These are phyloP conservation scores for Myrmecophaga tridactyla DNA, from an alignment of 2,113 vertebrate species.

Conservation along the genomic window DNA sequence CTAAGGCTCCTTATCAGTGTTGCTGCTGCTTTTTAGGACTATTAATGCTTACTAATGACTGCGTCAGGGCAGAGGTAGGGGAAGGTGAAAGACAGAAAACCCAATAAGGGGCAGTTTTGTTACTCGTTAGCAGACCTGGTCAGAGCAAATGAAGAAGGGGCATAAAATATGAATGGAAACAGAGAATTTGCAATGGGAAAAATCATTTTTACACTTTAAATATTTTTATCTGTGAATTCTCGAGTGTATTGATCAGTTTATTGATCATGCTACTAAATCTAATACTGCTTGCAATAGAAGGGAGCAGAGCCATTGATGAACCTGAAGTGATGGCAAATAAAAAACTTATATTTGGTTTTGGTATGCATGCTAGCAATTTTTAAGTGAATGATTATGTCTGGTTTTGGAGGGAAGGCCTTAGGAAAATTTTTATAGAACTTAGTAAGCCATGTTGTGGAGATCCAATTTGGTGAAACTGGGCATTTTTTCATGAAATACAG, in stretches of 20 bases:
- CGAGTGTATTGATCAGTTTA: background rate
- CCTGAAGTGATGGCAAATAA: background rate
- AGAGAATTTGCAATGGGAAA: background rate
- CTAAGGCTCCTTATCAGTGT: background rate
- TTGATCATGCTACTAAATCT: background rate
- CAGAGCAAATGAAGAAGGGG: background rate
- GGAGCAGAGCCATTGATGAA: background rate
- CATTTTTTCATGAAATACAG: background rate
- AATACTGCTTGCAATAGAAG: background rate
- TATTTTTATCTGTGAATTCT: constrained; percentile 29
- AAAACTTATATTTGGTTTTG: background rate
- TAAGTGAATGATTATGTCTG: background rate
- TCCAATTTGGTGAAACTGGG: background rate
- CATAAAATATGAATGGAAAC: background rate
- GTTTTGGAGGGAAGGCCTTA: background rate
- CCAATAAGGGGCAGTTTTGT: background rate
- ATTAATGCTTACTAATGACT: constrained; percentile 16
- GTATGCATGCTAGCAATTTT: background rate
- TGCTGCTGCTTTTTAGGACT: background rate
- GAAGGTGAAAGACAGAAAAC: background rate
- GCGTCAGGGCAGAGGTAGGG: background rate
- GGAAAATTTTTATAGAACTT: background rate
- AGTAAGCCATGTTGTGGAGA: background rate
- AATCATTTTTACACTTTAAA: constrained; percentile 5
- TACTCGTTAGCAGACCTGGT: background rate